A percentile compares a stretch with the other conserved stretches of the same genome.
These are phyloP conservation scores for Gymnorhina tibicen DNA, from an alignment of 2,113 vertebrate genomes.

Conservation along the genomic window DNA sequence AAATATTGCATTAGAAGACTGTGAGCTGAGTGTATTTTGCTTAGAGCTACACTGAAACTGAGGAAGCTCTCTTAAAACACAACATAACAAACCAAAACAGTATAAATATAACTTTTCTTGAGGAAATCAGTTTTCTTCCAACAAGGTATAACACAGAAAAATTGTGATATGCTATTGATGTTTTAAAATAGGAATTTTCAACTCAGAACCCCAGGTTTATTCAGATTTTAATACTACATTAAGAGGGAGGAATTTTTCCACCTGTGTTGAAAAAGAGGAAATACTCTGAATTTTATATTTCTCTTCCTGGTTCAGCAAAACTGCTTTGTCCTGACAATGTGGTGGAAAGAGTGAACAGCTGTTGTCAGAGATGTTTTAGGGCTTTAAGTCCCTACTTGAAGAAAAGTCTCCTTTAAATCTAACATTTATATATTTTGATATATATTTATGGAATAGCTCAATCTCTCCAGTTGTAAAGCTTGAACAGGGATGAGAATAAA, in stretches of 20 bases:
- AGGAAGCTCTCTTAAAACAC: neutral
- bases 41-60: neutral
- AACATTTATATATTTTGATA: neutral
- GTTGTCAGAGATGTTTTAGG: neutral
- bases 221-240: neutral
- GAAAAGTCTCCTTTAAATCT: neutral
- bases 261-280: neutral
- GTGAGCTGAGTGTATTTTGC: neutral
- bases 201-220: accelerated
- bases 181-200: neutral
- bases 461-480: neutral
- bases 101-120: neutral
- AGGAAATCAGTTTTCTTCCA: neutral
- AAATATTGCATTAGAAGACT: neutral
- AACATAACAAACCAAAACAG: neutral
- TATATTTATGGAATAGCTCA: neutral
- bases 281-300: neutral
- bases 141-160: neutral
- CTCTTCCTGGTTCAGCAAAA: neutral
- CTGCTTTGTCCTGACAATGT: neutral
- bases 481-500: neutral
- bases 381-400: neutral
- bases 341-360: neutral
- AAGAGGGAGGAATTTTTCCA: neutral
- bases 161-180: neutral